Evolutionary conservation across 1,140 invertebrate genomes (phyloP).

Genomic region (Drosophila burlai): DNA sequence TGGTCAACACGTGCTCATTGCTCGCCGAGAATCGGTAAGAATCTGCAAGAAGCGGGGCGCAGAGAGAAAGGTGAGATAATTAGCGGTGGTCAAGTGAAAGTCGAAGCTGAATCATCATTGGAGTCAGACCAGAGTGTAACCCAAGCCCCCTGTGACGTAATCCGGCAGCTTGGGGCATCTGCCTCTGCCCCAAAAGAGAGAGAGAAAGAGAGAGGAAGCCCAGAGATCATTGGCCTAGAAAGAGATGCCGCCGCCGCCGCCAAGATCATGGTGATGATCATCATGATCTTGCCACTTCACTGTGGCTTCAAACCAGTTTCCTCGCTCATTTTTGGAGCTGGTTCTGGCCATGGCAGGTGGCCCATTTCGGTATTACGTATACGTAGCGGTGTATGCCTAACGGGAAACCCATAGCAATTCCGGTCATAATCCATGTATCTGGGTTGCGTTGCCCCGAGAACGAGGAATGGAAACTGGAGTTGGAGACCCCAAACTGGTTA

Average conservation of each 20-base stretch:
- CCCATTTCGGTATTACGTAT: conserved; percentile 77
- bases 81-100: conserved; percentile 65
- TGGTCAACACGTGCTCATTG: conserved; percentile 69
- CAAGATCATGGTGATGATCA: conserved; percentile 26
- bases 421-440: conserved; percentile 67
- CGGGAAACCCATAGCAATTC: conserved; percentile 42
- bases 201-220: conserved; percentile 24
- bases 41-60: conserved; percentile 4
- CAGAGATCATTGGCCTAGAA: conserved; percentile 77
- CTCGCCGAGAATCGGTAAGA: conserved; percentile 58
- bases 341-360: conserved; percentile 53
- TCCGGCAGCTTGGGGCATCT: conserved; percentile 40
- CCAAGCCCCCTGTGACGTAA: conserved; percentile 64
- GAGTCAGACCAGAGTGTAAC: conserved; percentile 49
- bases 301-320: conserved; percentile 42
- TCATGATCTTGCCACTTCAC: conserved; percentile 23
- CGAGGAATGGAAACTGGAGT: conserved; percentile 33
- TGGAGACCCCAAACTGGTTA: conserved; percentile 49
- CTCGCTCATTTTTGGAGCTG: conserved; percentile 27
- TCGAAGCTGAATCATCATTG: conserved; percentile 55
- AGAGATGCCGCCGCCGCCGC: conserved; percentile 26
- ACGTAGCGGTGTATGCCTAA: conserved; percentile 42
- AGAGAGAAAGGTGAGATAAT: conserved; percentile 36
- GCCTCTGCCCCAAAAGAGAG: conserved; percentile 11
- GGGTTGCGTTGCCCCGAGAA: conserved; percentile 50